A percentile compares a stretch with the other conserved stretches of the same genome.
Evolutionary conservation across 2,888 invertebrate species (phyloP).

Genomic region (Pterostichus niger): DNA sequence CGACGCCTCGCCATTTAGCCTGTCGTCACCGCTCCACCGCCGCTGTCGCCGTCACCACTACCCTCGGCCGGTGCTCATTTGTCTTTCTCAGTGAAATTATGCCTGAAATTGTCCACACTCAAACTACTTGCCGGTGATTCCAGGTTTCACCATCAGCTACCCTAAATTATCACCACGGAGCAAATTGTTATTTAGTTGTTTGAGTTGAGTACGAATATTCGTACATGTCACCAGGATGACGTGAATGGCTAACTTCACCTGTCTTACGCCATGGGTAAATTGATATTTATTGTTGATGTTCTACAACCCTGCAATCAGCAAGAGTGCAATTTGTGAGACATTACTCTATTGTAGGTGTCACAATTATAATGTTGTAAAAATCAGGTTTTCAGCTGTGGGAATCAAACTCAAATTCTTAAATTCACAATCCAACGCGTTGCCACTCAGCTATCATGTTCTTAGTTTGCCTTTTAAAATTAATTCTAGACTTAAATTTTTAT

Average conservation of each 20-base stretch:
- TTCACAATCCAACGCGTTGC: no score
- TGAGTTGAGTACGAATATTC: constrained; percentile 22
- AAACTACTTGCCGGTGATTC: constrained; percentile 28
- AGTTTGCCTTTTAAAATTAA: no score
- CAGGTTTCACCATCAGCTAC: constrained; percentile 25
- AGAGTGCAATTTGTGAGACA: background rate
- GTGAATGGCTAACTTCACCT: constrained; percentile 34
- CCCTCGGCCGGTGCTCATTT: constrained; percentile 30
- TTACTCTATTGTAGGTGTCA: no score
- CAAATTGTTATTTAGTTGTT: constrained; percentile 52
- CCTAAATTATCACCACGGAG: constrained; percentile 38
- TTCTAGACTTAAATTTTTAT: no score
- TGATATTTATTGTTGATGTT: constrained; percentile 30
- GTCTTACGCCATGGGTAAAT: constrained; percentile 5
- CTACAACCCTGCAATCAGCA: constrained; percentile 6
- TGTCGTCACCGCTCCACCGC: background rate
- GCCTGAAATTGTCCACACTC: constrained; percentile 55
- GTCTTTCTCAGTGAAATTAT: constrained; percentile 55
- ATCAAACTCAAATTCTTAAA: no score
- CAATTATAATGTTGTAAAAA: no score
- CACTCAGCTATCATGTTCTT: no score
- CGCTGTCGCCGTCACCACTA: background rate
- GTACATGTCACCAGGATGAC: constrained; percentile 14
- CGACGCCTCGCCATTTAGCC: constrained; percentile 32
- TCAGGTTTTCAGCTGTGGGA: no score